Percentiles rank a stretch among this genome's conserved stretches.
These are phyloP conservation scores for Nysson spinosus DNA, from an alignment of 2,888 invertebrate species.

Conservation along the genomic window DNA sequence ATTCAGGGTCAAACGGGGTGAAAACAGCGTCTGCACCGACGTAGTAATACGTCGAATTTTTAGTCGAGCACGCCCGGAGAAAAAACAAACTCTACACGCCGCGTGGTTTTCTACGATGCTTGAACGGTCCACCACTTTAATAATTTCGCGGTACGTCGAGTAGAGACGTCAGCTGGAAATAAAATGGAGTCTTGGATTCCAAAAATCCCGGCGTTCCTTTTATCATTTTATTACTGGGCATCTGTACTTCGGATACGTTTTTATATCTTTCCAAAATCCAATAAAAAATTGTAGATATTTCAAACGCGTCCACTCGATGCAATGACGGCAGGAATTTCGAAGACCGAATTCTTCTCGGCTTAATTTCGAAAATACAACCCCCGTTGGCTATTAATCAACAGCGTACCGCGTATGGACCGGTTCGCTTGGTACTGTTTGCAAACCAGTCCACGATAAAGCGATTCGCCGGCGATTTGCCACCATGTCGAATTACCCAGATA, in stretches of 20 bases:
- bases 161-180: constrained; percentile 47
- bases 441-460: constrained; percentile 44
- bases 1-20: constrained; percentile 71
- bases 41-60: constrained; percentile 41
- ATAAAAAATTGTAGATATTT: background rate
- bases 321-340: constrained; percentile 23
- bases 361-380: constrained; percentile 23
- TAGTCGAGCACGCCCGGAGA: constrained; percentile 38
- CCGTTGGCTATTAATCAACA: constrained; percentile 41
- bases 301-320: too few species aligned
- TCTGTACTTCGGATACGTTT: too few species aligned
- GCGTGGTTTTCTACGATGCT: constrained; percentile 45
- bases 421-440: constrained; percentile 37
- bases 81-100: constrained; percentile 26
- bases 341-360: constrained; percentile 29
- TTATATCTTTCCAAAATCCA: background rate
- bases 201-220: constrained; percentile 12
- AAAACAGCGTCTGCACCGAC: constrained; percentile 57
- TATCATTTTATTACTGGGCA: too few species aligned
- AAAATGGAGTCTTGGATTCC: too few species aligned
- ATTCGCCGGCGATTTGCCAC: constrained; percentile 36
- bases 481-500: constrained; percentile 37
- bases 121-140: constrained; percentile 50
- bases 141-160: constrained; percentile 50
- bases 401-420: constrained; percentile 23